Evolutionary conservation across 2,113 vertebrate genomes (phyloP).

Genomic region (Colius striatus): DNA sequence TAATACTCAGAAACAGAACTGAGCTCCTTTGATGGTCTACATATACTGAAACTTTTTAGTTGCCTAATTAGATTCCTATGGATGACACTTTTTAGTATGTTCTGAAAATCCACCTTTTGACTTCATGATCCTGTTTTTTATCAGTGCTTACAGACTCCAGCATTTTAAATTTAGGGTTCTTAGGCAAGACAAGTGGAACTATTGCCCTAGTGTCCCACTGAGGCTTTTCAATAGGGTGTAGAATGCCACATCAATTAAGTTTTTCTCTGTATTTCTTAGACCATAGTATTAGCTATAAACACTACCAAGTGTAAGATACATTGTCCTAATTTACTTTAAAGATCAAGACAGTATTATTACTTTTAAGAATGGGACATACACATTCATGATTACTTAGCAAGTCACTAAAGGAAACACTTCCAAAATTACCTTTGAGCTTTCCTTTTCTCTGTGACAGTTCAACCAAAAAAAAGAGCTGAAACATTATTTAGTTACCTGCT

Average conservation of each 20-base stretch:
- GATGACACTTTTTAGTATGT: not conserved
- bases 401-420: not conserved
- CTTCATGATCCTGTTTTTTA: not conserved
- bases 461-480: not conserved
- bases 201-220: not conserved
- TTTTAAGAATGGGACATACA: not conserved
- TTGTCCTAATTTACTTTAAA: not conserved
- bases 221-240: not conserved
- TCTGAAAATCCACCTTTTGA: not conserved
- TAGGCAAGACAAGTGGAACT: not conserved
- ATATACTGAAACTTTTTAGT: not conserved
- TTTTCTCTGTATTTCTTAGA: not conserved
- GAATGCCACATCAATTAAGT: accelerated
- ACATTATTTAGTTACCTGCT: not conserved
- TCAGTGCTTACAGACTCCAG: not conserved
- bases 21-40: not conserved
- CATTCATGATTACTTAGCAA: not conserved
- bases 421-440: not conserved
- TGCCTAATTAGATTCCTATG: not conserved
- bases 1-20: not conserved
- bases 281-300: not conserved
- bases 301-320: not conserved
- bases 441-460: not conserved
- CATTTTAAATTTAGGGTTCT: not conserved
- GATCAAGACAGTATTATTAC: not conserved